Percentiles rank a stretch among this genome's conserved stretches.
phyloP scores from a whole-genome alignment of 2,888 invertebrate genomes.

The Auanema sp. region DNA sequence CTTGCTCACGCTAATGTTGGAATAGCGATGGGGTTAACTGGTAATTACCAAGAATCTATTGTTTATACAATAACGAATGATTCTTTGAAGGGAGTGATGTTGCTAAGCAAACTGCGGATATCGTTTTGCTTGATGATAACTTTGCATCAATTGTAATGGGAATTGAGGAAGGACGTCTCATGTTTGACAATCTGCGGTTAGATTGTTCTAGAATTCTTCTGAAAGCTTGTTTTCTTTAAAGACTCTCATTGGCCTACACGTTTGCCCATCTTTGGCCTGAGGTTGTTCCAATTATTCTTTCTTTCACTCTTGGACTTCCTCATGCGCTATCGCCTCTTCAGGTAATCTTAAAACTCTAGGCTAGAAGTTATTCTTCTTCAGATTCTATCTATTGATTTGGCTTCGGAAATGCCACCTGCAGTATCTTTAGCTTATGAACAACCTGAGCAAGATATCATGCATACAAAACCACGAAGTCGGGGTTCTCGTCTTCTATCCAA shows the following conservation, averaged over 20 bases:
- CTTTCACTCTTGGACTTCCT: conserved; percentile 60
- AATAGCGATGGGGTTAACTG: conserved; percentile 61
- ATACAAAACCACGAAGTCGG: conserved; percentile 52
- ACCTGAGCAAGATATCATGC: conserved; percentile 61
- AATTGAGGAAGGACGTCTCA: conserved; percentile 59
- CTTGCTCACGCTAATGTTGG: conserved; percentile 62
- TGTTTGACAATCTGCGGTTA: conserved; percentile 51
- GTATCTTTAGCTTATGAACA: conserved; percentile 62
- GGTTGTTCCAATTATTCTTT: conserved; percentile 60
- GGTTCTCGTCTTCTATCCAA: conserved; percentile 39
- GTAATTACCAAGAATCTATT: conserved; percentile 14
- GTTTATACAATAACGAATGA: background rate
- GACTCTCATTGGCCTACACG: conserved; percentile 60
- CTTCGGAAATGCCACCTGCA: conserved; percentile 61
- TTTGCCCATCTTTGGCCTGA: conserved; percentile 63
- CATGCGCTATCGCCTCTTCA: conserved; percentile 58
- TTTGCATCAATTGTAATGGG: conserved; percentile 58
- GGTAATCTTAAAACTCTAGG: conserved; percentile 17
- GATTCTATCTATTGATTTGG: conserved; percentile 60
- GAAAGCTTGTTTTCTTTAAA: conserved; percentile 1
- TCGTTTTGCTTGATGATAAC: conserved; percentile 61
- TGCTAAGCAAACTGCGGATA: conserved; percentile 56
- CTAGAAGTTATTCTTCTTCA: conserved; percentile 18
- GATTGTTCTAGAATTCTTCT: background rate
- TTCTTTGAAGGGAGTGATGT: conserved; percentile 50